A percentile compares a stretch with the other conserved stretches of the same genome.
These are phyloP conservation scores for Arctocebus calabarensis DNA, from an alignment of 2,797 vertebrate genomes.

Conservation along the genomic window DNA sequence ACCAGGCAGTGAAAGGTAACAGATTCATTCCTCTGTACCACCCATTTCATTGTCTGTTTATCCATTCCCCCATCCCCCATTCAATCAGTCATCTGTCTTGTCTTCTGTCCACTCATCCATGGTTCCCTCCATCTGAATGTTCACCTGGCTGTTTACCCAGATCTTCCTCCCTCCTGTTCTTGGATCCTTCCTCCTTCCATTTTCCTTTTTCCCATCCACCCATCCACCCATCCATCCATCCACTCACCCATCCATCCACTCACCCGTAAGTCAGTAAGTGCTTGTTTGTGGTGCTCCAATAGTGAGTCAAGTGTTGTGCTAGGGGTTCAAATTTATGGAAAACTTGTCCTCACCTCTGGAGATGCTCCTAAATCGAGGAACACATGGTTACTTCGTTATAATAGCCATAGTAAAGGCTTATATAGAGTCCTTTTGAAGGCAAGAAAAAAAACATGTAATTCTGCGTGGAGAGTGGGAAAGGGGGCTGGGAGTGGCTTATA, in stretches of 20 bases:
- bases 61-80: background rate
- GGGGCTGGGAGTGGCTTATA: background rate
- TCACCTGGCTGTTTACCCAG: background rate
- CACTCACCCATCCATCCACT: too few species aligned
- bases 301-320: background rate
- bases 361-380: background rate
- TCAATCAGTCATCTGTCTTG: background rate
- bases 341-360: background rate
- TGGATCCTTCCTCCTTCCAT: background rate
- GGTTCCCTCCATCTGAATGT: background rate
- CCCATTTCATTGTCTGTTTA: background rate
- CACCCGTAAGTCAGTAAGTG: background rate
- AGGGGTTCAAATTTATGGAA: background rate
- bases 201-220: background rate
- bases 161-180: background rate
- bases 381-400: background rate
- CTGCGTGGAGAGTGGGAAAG: background rate
- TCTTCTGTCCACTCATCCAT: background rate
- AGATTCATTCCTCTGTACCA: background rate
- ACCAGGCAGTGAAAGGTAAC: background rate
- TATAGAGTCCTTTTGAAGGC: background rate
- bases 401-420: background rate
- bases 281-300: background rate
- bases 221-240: background rate
- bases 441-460: background rate